These are phyloP conservation scores for Hemistola chrysoprasaria DNA, from an alignment of 2,888 invertebrate genomes.

Conservation along the genomic window DNA sequence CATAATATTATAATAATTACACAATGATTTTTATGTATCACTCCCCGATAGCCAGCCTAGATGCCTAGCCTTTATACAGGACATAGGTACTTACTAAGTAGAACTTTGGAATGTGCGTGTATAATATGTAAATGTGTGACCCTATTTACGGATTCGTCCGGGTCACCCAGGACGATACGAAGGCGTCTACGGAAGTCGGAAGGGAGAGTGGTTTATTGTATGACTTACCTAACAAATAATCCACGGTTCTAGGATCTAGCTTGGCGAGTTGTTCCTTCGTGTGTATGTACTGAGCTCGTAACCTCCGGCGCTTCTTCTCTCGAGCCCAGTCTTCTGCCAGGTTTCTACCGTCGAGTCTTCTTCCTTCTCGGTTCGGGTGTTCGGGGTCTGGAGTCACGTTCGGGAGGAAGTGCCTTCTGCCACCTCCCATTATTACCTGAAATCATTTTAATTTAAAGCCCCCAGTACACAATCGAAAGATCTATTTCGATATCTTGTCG, in stretches of 20 bases:
- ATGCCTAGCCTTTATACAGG: too few species aligned
- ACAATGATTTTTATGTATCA: too few species aligned
- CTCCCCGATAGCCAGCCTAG: too few species aligned
- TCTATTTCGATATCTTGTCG: too few species aligned
- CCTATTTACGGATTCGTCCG: too few species aligned
- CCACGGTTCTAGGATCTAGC: constrained; percentile 86
- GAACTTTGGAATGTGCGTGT: too few species aligned
- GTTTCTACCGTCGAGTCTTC: constrained; percentile 88
- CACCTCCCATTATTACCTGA: constrained; percentile 90
- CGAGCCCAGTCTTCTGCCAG: constrained; percentile 91
- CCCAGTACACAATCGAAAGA: too few species aligned
- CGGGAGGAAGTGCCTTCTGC: constrained; percentile 88
- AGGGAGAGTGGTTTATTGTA: background rate
- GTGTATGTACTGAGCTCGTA: constrained; percentile 88
- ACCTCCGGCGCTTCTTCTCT: constrained; percentile 85
- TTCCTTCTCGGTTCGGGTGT: constrained; percentile 86
- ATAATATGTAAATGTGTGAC: too few species aligned
- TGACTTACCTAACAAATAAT: constrained; percentile 87
- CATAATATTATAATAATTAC: too few species aligned
- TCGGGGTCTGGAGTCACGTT: constrained; percentile 87
- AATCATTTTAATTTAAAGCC: background rate
- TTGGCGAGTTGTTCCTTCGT: constrained; percentile 87
- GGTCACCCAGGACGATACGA: too few species aligned
- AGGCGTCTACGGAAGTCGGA: too few species aligned
- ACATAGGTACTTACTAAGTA: too few species aligned